A percentile compares a stretch with the other conserved stretches of the same genome.
phyloP scores from a whole-genome alignment of 2,113 vertebrate genomes.

The Zeus faber region DNA sequence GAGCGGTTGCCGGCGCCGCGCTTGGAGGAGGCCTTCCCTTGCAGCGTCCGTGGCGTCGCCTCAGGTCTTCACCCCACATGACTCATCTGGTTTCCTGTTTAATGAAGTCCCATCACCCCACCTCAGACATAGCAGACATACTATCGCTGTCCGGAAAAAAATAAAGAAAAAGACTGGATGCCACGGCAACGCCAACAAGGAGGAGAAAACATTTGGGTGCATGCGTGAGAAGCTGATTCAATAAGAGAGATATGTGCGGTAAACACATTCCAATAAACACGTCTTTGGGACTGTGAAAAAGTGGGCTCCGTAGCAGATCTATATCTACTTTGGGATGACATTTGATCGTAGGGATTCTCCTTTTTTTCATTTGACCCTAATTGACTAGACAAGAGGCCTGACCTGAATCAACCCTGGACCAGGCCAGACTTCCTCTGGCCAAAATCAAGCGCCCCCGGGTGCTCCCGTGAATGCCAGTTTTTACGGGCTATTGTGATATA shows the following conservation, averaged over 20 bases:
- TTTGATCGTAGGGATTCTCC: conserved; percentile 16
- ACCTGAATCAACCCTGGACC: conserved; percentile 40
- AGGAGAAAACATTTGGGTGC: conserved; percentile 20
- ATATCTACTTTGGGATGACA: not conserved
- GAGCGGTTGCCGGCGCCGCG: too few species aligned
- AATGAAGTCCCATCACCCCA: conserved; percentile 45
- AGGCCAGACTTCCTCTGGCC: conserved; percentile 34
- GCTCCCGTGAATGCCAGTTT: conserved; percentile 20
- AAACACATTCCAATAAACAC: conserved; percentile 15
- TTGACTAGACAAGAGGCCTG: conserved; percentile 43
- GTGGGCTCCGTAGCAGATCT: too few species aligned
- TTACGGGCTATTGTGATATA: conserved; percentile 25
- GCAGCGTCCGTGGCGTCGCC: conserved; percentile 3
- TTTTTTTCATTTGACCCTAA: conserved; percentile 37
- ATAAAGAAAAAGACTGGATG: conserved; percentile 13
- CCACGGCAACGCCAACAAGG: conserved; percentile 22
- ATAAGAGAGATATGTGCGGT: conserved; percentile 8
- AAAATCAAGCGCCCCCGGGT: conserved; percentile 26
- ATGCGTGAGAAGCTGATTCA: conserved; percentile 10
- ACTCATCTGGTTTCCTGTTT: conserved; percentile 46
- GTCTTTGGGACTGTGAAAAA: too few species aligned
- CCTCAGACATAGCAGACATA: conserved; percentile 44
- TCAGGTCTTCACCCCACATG: conserved; percentile 34
- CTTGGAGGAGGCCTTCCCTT: too few species aligned
- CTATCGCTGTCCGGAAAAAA: conserved; percentile 36